A percentile compares a stretch with the other conserved stretches of the same genome.
These are phyloP conservation scores for Phyllopteryx taeniolatus DNA, from an alignment of 2,113 vertebrate genomes.

Conservation along the genomic window DNA sequence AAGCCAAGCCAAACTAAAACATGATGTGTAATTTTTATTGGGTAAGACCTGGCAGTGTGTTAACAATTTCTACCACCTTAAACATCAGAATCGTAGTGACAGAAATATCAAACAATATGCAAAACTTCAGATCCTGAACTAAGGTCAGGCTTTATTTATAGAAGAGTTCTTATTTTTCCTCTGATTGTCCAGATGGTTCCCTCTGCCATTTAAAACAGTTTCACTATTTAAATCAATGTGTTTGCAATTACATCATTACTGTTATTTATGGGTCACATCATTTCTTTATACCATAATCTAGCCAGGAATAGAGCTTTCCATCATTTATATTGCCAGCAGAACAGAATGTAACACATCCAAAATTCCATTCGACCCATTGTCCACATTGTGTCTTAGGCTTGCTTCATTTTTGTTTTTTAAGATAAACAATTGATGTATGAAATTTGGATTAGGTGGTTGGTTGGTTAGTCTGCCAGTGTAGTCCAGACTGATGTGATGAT, in stretches of 20 bases:
- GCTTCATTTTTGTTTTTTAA: neutral
- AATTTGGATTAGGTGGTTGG: neutral
- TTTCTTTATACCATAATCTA: neutral
- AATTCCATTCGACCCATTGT: neutral
- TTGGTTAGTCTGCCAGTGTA: neutral
- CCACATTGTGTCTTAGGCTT: neutral
- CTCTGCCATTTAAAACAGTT: constrained; percentile 25
- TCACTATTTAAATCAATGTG: constrained; percentile 10
- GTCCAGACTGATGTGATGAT: neutral
- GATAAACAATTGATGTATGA: neutral
- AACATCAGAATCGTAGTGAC: constrained; percentile 3
- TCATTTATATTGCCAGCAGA: neutral
- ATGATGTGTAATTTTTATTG: neutral
- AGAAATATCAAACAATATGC: constrained; percentile 9
- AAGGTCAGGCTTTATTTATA: constrained; percentile 15
- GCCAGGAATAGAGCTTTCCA: neutral
- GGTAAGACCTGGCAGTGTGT: neutral
- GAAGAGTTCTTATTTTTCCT: neutral
- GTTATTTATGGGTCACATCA: neutral
- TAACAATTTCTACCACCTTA: neutral
- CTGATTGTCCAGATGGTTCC: constrained; percentile 9
- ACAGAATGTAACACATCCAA: neutral
- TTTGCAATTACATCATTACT: constrained; percentile 28
- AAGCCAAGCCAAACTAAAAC: neutral
- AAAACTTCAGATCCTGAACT: neutral